Percentiles rank a stretch among this genome's conserved stretches.
Evolutionary conservation across 2,113 vertebrate genomes (phyloP).

Genomic region (Fulica atra): DNA sequence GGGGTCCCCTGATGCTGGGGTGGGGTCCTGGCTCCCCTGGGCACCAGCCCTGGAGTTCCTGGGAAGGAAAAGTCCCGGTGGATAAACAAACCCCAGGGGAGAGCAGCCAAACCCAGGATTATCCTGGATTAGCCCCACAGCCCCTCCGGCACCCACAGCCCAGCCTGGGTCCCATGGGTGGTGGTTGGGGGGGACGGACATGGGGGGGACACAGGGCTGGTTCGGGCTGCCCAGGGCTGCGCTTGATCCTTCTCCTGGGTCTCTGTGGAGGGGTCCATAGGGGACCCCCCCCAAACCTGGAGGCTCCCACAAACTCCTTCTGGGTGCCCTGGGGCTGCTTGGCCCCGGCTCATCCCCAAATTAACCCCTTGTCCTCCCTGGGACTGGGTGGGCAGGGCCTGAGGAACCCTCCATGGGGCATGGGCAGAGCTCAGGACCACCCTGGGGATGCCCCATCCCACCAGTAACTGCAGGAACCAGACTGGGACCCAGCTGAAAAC

Average conservation of each 20-base stretch:
- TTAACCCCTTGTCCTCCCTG: accelerated
- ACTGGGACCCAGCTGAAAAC: background rate
- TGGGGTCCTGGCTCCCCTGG: no score
- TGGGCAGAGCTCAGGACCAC: background rate
- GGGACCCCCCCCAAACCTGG: background rate
- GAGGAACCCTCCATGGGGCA: background rate
- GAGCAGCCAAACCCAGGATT: background rate
- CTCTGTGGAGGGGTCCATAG: accelerated
- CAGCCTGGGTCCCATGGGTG: accelerated
- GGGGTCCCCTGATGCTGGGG: no score
- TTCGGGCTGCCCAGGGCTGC: background rate
- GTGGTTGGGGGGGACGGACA: accelerated
- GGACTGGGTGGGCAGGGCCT: background rate
- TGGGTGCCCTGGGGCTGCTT: background rate
- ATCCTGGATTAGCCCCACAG: background rate
- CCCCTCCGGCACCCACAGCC: background rate
- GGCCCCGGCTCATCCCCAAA: accelerated
- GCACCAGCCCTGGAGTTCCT: accelerated
- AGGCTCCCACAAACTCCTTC: background rate
- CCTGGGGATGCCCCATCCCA: background rate
- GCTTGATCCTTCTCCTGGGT: background rate
- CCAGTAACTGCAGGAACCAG: background rate
- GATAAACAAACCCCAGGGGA: background rate
- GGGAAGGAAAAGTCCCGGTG: background rate
- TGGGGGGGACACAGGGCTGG: accelerated